Evolutionary conservation across 1,140 invertebrate genomes (phyloP).

Genomic region (Agraylea sexmaculata): DNA sequence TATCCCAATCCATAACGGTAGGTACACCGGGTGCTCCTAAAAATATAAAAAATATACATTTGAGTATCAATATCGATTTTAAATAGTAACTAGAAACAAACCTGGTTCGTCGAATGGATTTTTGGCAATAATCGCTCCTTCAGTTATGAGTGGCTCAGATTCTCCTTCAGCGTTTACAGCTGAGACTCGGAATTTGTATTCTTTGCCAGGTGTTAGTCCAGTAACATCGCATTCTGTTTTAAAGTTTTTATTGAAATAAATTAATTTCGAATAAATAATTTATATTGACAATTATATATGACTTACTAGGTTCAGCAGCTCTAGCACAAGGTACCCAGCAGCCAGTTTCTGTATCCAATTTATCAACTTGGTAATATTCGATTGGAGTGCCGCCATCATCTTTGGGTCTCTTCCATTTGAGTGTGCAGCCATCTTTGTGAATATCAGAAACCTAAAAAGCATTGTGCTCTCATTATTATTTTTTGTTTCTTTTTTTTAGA

Average conservation of each 20-base stretch:
- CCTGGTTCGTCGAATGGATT: slow-evolving; percentile 95
- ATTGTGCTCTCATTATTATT: too few relatives aligned
- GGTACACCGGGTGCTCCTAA: slow-evolving; percentile 72
- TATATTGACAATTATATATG: slow-evolving; percentile 6
- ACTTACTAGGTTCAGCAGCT: slow-evolving; percentile 62
- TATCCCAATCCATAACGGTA: slow-evolving; percentile 90
- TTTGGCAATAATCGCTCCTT: slow-evolving; percentile 82
- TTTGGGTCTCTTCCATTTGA: slow-evolving; percentile 88
- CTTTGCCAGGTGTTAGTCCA: slow-evolving; percentile 77
- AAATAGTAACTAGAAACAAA: slow-evolving; percentile 11
- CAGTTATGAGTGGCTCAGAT: slow-evolving; percentile 83
- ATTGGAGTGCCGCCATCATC: slow-evolving; percentile 81
- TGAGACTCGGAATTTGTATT: slow-evolving; percentile 89
- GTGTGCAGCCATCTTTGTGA: slow-evolving; percentile 84
- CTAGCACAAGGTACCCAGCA: slow-evolving; percentile 86
- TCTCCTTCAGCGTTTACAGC: slow-evolving; percentile 95
- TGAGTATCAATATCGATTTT: not conserved
- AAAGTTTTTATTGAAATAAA: slow-evolving; percentile 9
- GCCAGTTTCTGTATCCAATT: slow-evolving; percentile 86
- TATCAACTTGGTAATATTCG: slow-evolving; percentile 90
- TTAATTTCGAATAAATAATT: slow-evolving; percentile 8
- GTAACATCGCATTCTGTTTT: slow-evolving; percentile 63
- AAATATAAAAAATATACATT: slow-evolving; percentile 3
- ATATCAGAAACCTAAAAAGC: slow-evolving; percentile 74
- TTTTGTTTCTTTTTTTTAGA: too few relatives aligned